Conservation (phyloP, 2,888 invertebrate species). For the Epinotia nisella region DNA sequence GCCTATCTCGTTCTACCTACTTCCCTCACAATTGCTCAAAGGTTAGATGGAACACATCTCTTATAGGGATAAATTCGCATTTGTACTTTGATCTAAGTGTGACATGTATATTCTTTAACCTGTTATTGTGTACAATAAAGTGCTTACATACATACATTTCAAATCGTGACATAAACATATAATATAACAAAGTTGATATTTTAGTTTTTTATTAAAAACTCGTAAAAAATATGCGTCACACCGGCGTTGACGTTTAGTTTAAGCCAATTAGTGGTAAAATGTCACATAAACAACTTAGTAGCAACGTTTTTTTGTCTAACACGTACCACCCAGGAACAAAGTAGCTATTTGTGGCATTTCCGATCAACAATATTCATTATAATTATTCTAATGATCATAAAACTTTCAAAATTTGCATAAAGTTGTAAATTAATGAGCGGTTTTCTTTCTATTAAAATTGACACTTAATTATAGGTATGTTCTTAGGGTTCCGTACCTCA, state of each 20-base stretch:
- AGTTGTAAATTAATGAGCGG: slow-evolving; percentile 73
- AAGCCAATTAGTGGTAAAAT: slow-evolving; percentile 32
- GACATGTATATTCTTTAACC: too few relatives aligned
- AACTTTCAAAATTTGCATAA: slow-evolving; percentile 71
- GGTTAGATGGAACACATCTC: too few relatives aligned
- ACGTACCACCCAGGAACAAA: slow-evolving; percentile 58
- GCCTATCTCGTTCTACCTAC: too few relatives aligned
- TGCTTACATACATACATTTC: too few relatives aligned
- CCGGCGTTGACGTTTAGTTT: slow-evolving; percentile 13
- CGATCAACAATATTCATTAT: slow-evolving; percentile 75
- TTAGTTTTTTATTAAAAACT: neutral
- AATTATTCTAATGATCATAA: slow-evolving; percentile 65
- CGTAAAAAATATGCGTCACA: slow-evolving; percentile 18
- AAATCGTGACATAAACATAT: neutral
- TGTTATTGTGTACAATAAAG: too few relatives aligned
- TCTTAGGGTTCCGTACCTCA: too few relatives aligned
- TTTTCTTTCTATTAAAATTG: slow-evolving; percentile 62
- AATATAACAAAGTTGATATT: neutral
- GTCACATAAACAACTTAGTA: slow-evolving; percentile 46
- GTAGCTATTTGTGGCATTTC: slow-evolving; percentile 75
- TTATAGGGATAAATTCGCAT: too few relatives aligned
- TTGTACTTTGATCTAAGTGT: too few relatives aligned
- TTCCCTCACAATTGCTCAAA: too few relatives aligned
- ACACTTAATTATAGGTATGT: slow-evolving; percentile 32
- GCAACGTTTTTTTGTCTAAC: slow-evolving; percentile 49